Conservation (phyloP, 37 sponge, comb jelly and placozoan species). For the Halichondria panicea region DNA sequence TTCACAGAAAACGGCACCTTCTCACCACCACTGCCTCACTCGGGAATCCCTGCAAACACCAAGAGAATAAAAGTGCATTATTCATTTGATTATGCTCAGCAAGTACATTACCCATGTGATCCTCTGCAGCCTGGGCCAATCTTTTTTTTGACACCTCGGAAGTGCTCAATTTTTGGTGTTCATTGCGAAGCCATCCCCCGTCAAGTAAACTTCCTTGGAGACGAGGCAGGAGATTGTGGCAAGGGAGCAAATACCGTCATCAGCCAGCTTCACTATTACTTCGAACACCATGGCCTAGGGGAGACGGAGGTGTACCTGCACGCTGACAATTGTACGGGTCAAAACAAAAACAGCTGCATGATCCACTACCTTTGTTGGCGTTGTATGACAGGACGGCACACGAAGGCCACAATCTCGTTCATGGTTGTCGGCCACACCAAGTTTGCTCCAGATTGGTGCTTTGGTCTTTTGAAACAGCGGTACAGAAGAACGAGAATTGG, state of each 20-base stretch:
- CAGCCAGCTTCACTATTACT: conserved; percentile 34
- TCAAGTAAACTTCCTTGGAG: conserved; percentile 55
- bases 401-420: no score
- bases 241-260: conserved; percentile 38
- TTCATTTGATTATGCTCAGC: conserved; percentile 53
- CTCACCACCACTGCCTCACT: no score
- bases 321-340: no score
- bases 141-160: conserved; percentile 61
- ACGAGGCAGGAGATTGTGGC: conserved; percentile 26
- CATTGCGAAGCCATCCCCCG: conserved; percentile 64
- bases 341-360: no score
- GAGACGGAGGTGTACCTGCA: no score
- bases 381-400: no score
- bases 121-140: conserved; percentile 69
- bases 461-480: no score
- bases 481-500: no score
- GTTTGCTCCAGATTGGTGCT: no score
- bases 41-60: no score
- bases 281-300: conserved; percentile 8
- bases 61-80: conserved; percentile 30
- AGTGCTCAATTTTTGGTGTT: conserved; percentile 66
- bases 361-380: no score
- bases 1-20: conserved; percentile 7
- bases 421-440: no score
- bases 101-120: conserved; percentile 58